Evolutionary conservation across 2,797 vertebrate species (phyloP), one percentile per base, ranked within the genome.

Genomic region (Molothrus aeneus): DNA sequence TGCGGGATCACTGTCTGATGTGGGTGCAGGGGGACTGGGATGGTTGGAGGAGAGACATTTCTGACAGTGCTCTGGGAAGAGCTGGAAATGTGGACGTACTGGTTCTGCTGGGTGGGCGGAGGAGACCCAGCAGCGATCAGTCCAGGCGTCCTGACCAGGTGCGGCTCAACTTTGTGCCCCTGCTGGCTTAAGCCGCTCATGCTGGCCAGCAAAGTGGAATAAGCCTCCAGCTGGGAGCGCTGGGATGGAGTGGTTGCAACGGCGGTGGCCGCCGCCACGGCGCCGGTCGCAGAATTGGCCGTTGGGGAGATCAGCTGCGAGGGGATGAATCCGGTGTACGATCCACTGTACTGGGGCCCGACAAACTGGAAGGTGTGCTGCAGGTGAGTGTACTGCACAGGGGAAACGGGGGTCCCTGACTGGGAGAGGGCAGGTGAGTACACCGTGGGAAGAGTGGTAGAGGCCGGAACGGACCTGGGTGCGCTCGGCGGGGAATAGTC

Each of bases 321-420:
- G 86, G 99, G 98, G 97, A 99, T 98, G 97, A 99, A 99, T 93
- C 99, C 97, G 22, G 99, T 91, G 78, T 99, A 99, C 59, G 99
- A 98, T 79, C 98, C 96, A 7, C 98, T 96, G 97, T 99, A 99
- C 43, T 99, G 98, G 32, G 99, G 98, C 94, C 98, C 98, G 10
- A 99, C 99, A 17, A 99, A 99, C 98, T 99, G 99, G 97, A 99
- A 98, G 89, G 98, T 99, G 94, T 98, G 98, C 40, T 99, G 98
- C 97, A 99, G 97, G 90, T 99, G 99, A 2, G 99, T 98, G 84
- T 99, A 99, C 97, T 99, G 99, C 97, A 99, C 98, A 3, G 98
- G 98, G 53, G 98, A 98, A 83, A 98, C 95, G 0, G 98, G 98
- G 18, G 98, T 97, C 96, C 98, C 98, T 72, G 98, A 98, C 95